These are phyloP conservation scores for Drosophila melanosoma DNA, from an alignment of 2,888 invertebrate species.

Conservation along the genomic window DNA sequence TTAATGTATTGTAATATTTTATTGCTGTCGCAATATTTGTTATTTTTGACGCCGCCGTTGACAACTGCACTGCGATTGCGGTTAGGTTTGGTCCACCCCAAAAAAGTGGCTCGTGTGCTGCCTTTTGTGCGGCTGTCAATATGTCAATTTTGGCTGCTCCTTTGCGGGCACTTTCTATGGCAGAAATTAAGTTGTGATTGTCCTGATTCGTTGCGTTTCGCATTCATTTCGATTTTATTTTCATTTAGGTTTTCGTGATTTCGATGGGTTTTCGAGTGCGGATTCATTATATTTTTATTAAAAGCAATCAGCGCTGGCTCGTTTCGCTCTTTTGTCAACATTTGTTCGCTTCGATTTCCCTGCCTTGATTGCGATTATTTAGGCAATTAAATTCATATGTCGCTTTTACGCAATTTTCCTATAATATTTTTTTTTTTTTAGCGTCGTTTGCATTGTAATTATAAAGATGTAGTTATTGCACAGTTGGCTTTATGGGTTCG, in stretches of 20 bases:
- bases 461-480: slow-evolving; percentile 27
- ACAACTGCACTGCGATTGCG: slow-evolving; percentile 66
- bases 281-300: slow-evolving; percentile 80
- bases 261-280: slow-evolving; percentile 58
- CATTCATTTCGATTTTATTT: slow-evolving; percentile 54
- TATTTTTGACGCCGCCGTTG: slow-evolving; percentile 66
- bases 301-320: slow-evolving; percentile 70
- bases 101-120: slow-evolving; percentile 28
- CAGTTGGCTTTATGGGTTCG: slow-evolving; percentile 37
- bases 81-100: slow-evolving; percentile 40
- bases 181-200: slow-evolving; percentile 78
- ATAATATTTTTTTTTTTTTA: slow-evolving; percentile 25
- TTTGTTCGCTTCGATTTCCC: slow-evolving; percentile 59
- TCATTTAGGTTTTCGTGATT: slow-evolving; percentile 37
- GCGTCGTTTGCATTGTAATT: not conserved
- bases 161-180: slow-evolving; percentile 68
- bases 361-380: slow-evolving; percentile 69
- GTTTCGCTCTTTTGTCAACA: slow-evolving; percentile 52
- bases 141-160: slow-evolving; percentile 74
- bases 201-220: slow-evolving; percentile 58
- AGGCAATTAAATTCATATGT: slow-evolving; percentile 80
- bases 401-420: slow-evolving; percentile 58
- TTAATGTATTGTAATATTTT: slow-evolving; percentile 58
- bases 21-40: slow-evolving; percentile 79
- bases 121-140: slow-evolving; percentile 77